Conservation (phyloP, 1,140 invertebrate species). For the Drosophila quadrilineata region DNA sequence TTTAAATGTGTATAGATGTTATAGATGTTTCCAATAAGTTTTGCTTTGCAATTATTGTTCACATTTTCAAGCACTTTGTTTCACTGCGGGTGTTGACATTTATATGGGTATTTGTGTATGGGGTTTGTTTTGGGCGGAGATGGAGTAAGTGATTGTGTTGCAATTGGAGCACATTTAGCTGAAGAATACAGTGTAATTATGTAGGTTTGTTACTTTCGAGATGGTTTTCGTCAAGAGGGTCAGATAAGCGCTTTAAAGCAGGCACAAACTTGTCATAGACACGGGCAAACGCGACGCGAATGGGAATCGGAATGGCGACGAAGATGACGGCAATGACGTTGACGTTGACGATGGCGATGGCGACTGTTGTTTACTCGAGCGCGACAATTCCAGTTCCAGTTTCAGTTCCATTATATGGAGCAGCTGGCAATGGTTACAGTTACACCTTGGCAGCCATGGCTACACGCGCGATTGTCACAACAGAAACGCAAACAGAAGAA, state of each 20-base stretch:
- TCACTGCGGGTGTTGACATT: conserved; percentile 27
- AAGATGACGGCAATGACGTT: conserved; percentile 40
- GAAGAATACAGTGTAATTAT: conserved; percentile 30
- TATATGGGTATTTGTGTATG: too few relatives aligned
- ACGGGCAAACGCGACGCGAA: conserved; percentile 53
- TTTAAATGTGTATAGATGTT: conserved; percentile 18
- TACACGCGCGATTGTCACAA: conserved; percentile 68
- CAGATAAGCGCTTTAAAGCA: conserved; percentile 35
- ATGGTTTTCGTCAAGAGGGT: conserved; percentile 37
- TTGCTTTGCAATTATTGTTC: conserved; percentile 24
- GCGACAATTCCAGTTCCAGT: conserved; percentile 33
- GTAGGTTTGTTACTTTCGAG: conserved; percentile 20
- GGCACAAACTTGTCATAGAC: conserved; percentile 39
- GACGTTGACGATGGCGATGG: conserved; percentile 18
- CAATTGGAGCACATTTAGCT: conserved; percentile 33
- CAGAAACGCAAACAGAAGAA: conserved; percentile 23
- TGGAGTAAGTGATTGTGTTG: too few relatives aligned
- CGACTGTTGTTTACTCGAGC: conserved; percentile 64
- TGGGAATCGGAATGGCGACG: conserved; percentile 18
- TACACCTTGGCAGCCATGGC: conserved; percentile 70
- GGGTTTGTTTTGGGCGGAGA: too few relatives aligned
- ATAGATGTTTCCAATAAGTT: neutral
- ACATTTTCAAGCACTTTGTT: conserved; percentile 48
- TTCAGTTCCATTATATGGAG: conserved; percentile 43
- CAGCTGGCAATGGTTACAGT: conserved; percentile 40